Percentiles rank a stretch among this genome's conserved stretches.
phyloP scores from a whole-genome alignment of 2,113 vertebrate genomes.

The Dunckerocampus dactyliophorus region DNA sequence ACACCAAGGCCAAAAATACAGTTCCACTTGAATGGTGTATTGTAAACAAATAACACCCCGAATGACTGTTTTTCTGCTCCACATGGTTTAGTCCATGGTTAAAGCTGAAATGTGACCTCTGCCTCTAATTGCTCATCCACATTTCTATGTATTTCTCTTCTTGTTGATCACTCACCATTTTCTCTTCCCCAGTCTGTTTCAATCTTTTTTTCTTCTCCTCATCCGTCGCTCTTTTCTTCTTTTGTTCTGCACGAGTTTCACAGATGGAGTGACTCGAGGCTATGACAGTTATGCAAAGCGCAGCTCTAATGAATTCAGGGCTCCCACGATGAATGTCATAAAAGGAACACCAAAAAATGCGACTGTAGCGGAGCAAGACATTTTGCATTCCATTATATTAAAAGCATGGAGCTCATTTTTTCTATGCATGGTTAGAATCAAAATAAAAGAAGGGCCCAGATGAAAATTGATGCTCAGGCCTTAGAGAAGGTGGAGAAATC shows the following conservation, averaged over 20 bases:
- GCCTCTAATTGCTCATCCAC: conserved; percentile 30
- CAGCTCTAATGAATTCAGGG: conserved; percentile 57
- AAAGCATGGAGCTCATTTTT: conserved; percentile 23
- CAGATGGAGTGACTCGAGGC: conserved; percentile 71
- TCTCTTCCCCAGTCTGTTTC: conserved; percentile 15
- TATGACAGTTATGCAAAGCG: conserved; percentile 65
- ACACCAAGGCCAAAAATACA: conserved; percentile 22
- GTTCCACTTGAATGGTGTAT: conserved; percentile 12
- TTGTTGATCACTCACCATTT: neutral
- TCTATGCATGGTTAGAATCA: conserved; percentile 2
- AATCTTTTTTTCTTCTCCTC: conserved; percentile 7
- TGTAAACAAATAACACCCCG: conserved; percentile 33
- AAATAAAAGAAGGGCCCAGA: neutral
- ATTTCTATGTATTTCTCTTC: conserved; percentile 16
- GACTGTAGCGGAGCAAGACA: conserved; percentile 15
- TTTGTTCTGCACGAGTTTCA: conserved; percentile 60
- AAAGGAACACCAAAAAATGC: conserved; percentile 36
- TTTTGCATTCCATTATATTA: conserved; percentile 42
- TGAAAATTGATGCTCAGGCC: neutral
- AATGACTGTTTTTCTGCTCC: conserved; percentile 23
- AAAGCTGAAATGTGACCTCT: conserved; percentile 22
- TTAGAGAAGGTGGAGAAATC: neutral
- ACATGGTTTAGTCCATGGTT: conserved; percentile 26
- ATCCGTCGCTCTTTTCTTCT: conserved; percentile 29
- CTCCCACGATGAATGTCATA: conserved; percentile 52